Evolutionary conservation across 2,888 invertebrate species (phyloP).

Genomic region (Helleia helle): DNA sequence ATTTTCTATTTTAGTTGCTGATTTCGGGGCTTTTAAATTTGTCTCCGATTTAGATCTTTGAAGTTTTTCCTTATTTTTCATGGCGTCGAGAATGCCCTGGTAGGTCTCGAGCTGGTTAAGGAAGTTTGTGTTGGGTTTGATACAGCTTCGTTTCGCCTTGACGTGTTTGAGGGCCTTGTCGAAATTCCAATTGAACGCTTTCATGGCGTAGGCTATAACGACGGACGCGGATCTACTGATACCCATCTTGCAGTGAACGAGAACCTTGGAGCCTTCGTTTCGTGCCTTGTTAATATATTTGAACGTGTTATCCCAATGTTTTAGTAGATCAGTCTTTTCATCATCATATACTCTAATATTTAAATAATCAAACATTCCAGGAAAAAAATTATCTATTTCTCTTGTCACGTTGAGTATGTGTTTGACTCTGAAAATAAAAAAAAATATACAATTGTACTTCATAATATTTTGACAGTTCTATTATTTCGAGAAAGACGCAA

Average conservation of each 20-base stretch:
- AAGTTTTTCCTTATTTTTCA: conserved; percentile 94
- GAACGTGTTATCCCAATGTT: conserved; percentile 98
- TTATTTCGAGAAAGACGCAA: too few species aligned
- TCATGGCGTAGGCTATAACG: conserved; percentile 99
- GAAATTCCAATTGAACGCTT: conserved; percentile 95
- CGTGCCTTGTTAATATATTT: conserved; percentile 96
- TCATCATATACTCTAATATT: conserved; percentile 98
- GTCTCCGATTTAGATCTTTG: conserved; percentile 96
- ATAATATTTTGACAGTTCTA: too few species aligned
- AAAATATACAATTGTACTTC: too few species aligned
- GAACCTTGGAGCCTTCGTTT: conserved; percentile 91
- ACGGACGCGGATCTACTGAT: conserved; percentile 98
- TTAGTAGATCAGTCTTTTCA: conserved; percentile 95
- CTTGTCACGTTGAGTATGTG: conserved; percentile 98
- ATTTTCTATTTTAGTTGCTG: conserved; percentile 69
- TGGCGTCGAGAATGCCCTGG: conserved; percentile 95
- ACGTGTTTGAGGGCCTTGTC: conserved; percentile 92
- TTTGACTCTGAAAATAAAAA: conserved; percentile 81
- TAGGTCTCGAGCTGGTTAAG: conserved; percentile 95
- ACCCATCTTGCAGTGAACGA: conserved; percentile 99
- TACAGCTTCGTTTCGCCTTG: conserved; percentile 91
- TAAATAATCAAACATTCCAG: conserved; percentile 95
- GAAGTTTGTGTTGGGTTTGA: conserved; percentile 97
- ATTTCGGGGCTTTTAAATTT: conserved; percentile 83
- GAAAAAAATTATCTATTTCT: conserved; percentile 99